Evolutionary conservation across 1,140 invertebrate species (phyloP), one percentile per base, ranked within the genome.

Genomic region (Drosophila teissieri): DNA sequence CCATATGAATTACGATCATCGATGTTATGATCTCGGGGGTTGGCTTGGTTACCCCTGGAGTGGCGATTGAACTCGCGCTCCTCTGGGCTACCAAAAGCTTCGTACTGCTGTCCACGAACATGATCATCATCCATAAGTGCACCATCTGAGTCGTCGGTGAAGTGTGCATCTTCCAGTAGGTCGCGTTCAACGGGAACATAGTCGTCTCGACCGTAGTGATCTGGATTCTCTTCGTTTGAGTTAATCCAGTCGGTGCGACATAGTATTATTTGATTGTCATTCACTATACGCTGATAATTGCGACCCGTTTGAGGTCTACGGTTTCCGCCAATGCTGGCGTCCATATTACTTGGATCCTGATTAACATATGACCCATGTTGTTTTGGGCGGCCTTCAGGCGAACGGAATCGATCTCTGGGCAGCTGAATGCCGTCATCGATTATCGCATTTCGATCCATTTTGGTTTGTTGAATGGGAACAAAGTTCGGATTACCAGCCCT

Each of bases 281-380:
- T 55, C 12, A 72, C 52, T 49, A 72, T 57, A 4, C 68, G 68
- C 10, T 72, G 68, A 15, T 72, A 72, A n/a, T 57, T 72, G 27
- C 14, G 42, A 12, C 52, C 12, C 10, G 45, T 40, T 70, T 49
- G 51, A 0, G 19, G 34, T 11, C 22, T n/a, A 5, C 12, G 22
- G 2, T 51, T n/a, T 36, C 19, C n/a, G 11, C 3, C 34, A 34
- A 27, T 17, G 31, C 36, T 40, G n/a, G 4, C 24, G 11, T 48
- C 17, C 4, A 19, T 11, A 11, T 69, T 31, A 31, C 31, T 10
- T 6, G 17, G 10, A 48, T 22, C 17, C 14, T 34, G 37, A 24
- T 17, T n/a, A 5, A n/a, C 53, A 11, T 11, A 22, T 10, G 7
- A 17, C 31, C 10, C n/a, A 8, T 17, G 15, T 22, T 55, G 5